Base-by-base conservation (phyloP, 2,888 invertebrate species). In the Stenchaetothrips biformis region DNA sequence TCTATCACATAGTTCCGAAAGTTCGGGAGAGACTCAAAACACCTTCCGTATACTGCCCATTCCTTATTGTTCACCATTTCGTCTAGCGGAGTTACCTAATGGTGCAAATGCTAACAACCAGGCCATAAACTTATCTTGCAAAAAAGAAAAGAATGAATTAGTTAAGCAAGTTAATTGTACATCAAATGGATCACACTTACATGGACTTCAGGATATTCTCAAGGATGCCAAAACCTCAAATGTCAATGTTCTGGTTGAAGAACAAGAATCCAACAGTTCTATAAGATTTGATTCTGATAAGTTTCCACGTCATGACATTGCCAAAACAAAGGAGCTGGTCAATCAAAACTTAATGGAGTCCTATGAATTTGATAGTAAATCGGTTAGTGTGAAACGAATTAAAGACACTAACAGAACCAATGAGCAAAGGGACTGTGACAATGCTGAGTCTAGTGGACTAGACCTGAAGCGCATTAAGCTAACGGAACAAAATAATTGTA, bases 181-280 rank as follows among this genome's bases (percentile, higher is more conserved):
- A 85, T 47, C 84, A 84, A 77, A 74, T 74, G 67, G 67, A 25
- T 25, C 67, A 8, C 67, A 74, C 25, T 74, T 74, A 74, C 67
- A 74, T 25, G 85, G 85, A 37, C 84, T 90, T 49, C 88, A 89
- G 82, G 89, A 90, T 81, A 88, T 90, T 82, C 85, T 88, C 62
- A 90, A 90, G 85, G 90, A 90, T 82, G 89, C 90, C 0, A 91
- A 90, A 85, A 90, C 89, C 1, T 88, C 90, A 74, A 90, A 90
- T 83, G 89, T 90, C 0, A 90, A 91, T 85, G 89, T 91, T 59
- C 84, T 88, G 25, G 87, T 87, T 2, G 86, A 86, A 0, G 85
- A 85, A 67, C 85, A 85, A 80, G 86, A 86, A 78, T 85, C 87
- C 79, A 89, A 89, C 82, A 89, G 89, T 80, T 87, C 87, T 80